Evolutionary conservation across 2,797 vertebrate genomes (phyloP).

Genomic region (Coilia nasus): DNA sequence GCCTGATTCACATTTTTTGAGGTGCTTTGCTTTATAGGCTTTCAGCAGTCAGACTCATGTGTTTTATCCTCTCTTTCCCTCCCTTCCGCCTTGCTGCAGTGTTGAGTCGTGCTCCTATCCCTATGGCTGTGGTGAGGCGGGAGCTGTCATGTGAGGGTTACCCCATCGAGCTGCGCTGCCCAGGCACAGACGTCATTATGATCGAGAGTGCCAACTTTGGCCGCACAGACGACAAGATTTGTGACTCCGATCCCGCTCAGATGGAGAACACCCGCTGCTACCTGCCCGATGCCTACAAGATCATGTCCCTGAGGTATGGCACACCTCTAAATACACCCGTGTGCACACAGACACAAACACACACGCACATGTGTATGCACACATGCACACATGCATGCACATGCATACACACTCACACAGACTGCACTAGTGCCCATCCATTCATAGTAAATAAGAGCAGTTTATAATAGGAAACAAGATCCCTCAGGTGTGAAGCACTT

Average conservation of each 20-base stretch:
- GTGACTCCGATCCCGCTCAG: constrained; percentile 97
- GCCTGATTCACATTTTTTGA: background rate
- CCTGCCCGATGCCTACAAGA: constrained; percentile 98
- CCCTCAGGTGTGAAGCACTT: background rate
- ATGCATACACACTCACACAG: background rate
- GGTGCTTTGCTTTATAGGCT: too few species aligned
- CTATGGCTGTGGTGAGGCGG: constrained; percentile 97
- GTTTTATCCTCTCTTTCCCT: background rate
- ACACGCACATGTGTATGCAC: background rate
- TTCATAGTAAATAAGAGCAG: background rate
- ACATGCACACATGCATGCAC: background rate
- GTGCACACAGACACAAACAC: background rate
- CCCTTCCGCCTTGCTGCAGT: constrained; percentile 67
- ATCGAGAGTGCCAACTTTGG: constrained; percentile 99
- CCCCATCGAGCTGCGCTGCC: constrained; percentile 97
- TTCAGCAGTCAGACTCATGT: background rate
- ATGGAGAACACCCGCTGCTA: constrained; percentile 99
- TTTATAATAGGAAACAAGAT: background rate
- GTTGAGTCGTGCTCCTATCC: constrained; percentile 92
- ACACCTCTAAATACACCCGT: constrained; percentile 39
- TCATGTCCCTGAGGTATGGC: constrained; percentile 95
- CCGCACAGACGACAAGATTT: constrained; percentile 98
- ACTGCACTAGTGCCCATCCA: background rate
- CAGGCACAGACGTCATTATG: constrained; percentile 98
- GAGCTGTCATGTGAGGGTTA: constrained; percentile 98